Evolutionary conservation across 2,113 vertebrate genomes (phyloP).

Genomic region (Blennius ocellaris): DNA sequence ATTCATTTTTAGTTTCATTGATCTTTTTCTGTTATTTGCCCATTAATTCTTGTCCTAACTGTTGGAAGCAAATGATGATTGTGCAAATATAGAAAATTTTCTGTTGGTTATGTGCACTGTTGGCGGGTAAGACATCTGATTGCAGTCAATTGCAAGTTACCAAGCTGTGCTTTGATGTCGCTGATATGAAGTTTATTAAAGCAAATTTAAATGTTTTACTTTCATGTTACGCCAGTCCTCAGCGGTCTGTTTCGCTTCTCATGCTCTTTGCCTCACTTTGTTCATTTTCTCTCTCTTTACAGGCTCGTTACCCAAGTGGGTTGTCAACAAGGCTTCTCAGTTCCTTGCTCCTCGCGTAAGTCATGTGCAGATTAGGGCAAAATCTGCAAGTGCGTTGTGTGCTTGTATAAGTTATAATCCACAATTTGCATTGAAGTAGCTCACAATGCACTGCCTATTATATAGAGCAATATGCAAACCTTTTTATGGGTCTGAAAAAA

Average conservation of each 20-base stretch:
- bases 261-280: constrained; percentile 9
- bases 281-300: constrained; percentile 21
- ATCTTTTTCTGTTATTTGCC: not conserved
- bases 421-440: not conserved
- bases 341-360: constrained; percentile 94
- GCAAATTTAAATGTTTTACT: constrained; percentile 7
- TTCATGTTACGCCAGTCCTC: not conserved
- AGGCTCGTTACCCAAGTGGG: constrained; percentile 98
- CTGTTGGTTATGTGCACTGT: not conserved
- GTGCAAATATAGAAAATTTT: constrained; percentile 2
- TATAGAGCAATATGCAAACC: not conserved
- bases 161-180: constrained; percentile 37
- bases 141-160: constrained; percentile 11
- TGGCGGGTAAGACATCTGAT: not conserved
- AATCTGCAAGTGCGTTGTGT: constrained; percentile 12
- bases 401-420: constrained; percentile 18
- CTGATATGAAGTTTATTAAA: constrained; percentile 21
- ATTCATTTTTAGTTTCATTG: constrained; percentile 2
- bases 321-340: constrained; percentile 96
- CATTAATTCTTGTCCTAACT: constrained; percentile 2
- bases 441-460: not conserved
- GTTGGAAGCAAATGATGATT: not conserved
- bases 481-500: not conserved
- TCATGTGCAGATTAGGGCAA: constrained; percentile 35
- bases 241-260: not conserved